Percentiles rank a stretch among this genome's conserved stretches.
Conservation (phyloP, 2,113 vertebrate species). For the Eulacestoma nigropectus region DNA sequence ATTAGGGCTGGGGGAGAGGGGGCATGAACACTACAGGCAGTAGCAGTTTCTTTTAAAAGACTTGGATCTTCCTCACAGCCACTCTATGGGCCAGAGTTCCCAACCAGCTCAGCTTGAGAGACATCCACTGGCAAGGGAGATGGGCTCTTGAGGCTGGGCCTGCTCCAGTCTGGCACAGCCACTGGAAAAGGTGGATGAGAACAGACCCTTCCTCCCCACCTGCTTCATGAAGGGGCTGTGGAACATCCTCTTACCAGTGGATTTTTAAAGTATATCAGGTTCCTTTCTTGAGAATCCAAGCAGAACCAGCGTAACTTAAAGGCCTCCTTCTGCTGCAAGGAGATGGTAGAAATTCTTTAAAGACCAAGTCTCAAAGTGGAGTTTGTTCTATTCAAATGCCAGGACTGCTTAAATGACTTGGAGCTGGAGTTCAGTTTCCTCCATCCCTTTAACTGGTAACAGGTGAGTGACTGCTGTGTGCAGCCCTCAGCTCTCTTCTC, state of each 20-base stretch:
- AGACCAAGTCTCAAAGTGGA: not conserved
- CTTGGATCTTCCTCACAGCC: not conserved
- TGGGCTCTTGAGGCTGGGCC: not conserved
- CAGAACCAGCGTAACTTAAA: conserved; percentile 92
- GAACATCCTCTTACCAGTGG: conserved; percentile 78
- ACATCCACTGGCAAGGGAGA: not conserved
- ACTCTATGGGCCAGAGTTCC: not conserved
- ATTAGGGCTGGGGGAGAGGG: not conserved
- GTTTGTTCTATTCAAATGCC: not conserved
- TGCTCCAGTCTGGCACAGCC: not conserved
- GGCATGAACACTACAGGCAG: not conserved
- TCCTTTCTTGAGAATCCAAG: conserved; percentile 86
- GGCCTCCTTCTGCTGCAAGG: conserved; percentile 82
- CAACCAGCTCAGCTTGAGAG: not conserved
- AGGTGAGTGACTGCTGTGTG: not conserved
- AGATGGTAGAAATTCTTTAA: not conserved
- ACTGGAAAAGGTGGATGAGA: not conserved
- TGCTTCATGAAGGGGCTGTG: not conserved
- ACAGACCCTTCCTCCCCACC: not conserved
- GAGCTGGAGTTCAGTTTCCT: not conserved
- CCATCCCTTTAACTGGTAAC: not conserved
- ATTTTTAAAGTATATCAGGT: conserved; percentile 87
- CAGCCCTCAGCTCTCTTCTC: not conserved
- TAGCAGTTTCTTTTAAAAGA: not conserved
- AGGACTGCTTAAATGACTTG: not conserved